A percentile compares a stretch with the other conserved stretches of the same genome.
Conservation (phyloP, 1,140 invertebrate species). For the Lasioglossum baleicum region DNA sequence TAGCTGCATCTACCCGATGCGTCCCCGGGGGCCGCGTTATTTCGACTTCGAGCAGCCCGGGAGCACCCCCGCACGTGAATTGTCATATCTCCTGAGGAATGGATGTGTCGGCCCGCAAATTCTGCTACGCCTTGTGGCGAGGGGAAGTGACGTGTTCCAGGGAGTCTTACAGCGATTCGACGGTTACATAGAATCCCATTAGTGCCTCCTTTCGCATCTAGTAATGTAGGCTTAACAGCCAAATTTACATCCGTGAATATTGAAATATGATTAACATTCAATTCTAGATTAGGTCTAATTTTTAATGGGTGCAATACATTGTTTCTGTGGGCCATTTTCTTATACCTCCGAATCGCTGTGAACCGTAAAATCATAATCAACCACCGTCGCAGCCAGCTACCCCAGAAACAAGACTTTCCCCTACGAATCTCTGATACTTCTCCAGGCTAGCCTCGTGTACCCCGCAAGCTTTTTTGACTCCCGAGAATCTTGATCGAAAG, state of each 20-base stretch:
- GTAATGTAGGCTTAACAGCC: too few species aligned
- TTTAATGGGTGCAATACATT: too few species aligned
- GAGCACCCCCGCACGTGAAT: constrained; percentile 25
- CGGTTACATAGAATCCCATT: neutral
- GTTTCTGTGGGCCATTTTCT: too few species aligned
- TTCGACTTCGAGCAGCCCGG: constrained; percentile 1
- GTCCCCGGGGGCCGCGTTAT: constrained; percentile 9
- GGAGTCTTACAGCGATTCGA: constrained; percentile 24
- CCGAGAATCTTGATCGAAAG: neutral
- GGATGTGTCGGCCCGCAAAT: constrained; percentile 25
- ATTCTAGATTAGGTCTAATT: too few species aligned
- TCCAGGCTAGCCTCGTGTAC: too few species aligned
- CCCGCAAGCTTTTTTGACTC: neutral
- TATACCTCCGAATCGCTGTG: constrained; percentile 12
- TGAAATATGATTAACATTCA: too few species aligned
- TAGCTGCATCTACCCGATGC: neutral
- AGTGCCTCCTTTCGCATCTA: neutral
- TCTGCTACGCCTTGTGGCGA: neutral
- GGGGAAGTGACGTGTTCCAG: constrained; percentile 16
- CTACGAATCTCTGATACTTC: too few species aligned
- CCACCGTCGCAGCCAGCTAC: neutral
- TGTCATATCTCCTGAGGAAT: constrained; percentile 17
- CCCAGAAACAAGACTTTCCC: neutral
- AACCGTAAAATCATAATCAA: neutral
- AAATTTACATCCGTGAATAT: neutral